These are phyloP conservation scores for Phalacrocorax carbo DNA, from an alignment of 2,113 vertebrate genomes.

Conservation along the genomic window DNA sequence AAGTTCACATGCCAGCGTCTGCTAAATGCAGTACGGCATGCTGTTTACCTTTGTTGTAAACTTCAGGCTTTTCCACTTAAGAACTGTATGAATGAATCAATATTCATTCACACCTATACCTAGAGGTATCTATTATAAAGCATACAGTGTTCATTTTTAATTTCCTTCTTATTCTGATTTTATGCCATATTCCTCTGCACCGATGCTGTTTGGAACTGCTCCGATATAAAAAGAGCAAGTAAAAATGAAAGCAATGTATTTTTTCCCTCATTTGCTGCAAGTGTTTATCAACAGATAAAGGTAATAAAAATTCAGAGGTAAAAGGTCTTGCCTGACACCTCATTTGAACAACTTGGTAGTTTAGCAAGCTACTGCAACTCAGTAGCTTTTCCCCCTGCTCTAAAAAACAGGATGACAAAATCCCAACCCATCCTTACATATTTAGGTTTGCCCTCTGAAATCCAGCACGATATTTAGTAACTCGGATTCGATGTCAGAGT, in stretches of 20 bases:
- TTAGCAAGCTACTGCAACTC: neutral
- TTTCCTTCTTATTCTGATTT: constrained; percentile 60
- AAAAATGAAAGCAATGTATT: neutral
- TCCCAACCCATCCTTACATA: neutral
- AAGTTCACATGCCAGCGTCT: neutral
- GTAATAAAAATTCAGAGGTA: constrained; percentile 32
- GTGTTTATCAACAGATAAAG: constrained; percentile 34
- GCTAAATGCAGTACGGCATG: neutral
- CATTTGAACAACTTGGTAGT: neutral
- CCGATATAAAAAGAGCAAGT: neutral
- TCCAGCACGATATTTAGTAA: neutral
- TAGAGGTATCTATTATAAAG: neutral
- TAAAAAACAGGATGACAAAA: neutral
- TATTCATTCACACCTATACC: neutral
- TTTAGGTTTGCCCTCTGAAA: neutral
- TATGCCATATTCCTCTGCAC: constrained; percentile 17
- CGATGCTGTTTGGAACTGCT: neutral
- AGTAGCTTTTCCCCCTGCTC: neutral
- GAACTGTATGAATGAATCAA: neutral
- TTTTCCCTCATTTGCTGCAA: neutral
- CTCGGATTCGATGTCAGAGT: neutral
- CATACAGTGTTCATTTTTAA: neutral
- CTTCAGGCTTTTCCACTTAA: neutral
- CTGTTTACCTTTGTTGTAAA: neutral
- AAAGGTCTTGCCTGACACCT: constrained; percentile 17